Evolutionary conservation across 1,140 invertebrate genomes (phyloP), one percentile per base, ranked within the genome.

Genomic region (Drosophila nigrodunni): DNA sequence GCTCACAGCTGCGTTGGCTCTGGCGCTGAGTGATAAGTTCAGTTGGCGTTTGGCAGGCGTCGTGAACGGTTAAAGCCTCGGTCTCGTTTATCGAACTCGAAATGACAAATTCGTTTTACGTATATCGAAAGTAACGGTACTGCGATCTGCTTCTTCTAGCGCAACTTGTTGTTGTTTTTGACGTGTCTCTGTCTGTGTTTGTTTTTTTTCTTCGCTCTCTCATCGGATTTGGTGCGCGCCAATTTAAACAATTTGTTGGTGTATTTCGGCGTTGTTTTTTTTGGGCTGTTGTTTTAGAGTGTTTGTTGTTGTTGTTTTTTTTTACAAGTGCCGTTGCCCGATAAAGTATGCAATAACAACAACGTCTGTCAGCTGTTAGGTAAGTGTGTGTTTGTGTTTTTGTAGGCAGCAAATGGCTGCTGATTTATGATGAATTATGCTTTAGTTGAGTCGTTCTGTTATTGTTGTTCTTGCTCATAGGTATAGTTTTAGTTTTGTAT

Each of bases 31-130:
- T 88, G 83, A 89, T 88, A 88, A 89, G 85, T 88, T 87, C 77
- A 88, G 83, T 88, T 80, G 83, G 77, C 85, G 85, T 89, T 88
- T 82, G 77, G 70, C 82, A 83, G 80, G 85, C 85, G 80, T 74
- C 85, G 80, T 74, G 83, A 74, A 83, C 85, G 80, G 83, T 88
- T 78, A 69, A 75, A 66, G 77, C 41, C 6, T 30, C 25, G 25
- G 41, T 43, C 41, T 43, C 41, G 41, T 13, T 11, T 43, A 41
- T 43, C 52, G 65, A 57, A 15, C 30, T 68, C 13, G 34, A 55
- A 67, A 49, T 21, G n/a, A 30, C 18, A 15, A 18, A 7, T 10
- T 25, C 46, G 8, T 15, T 9, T 15, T 15, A 49, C 6, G 18
- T 7, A 21, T 21, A 43, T 4, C 13, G 18, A 10, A 43, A 30